A percentile compares a stretch with the other conserved stretches of the same genome.
Conservation (phyloP, 1,140 invertebrate species). For the Drosophila nigromelanica region DNA sequence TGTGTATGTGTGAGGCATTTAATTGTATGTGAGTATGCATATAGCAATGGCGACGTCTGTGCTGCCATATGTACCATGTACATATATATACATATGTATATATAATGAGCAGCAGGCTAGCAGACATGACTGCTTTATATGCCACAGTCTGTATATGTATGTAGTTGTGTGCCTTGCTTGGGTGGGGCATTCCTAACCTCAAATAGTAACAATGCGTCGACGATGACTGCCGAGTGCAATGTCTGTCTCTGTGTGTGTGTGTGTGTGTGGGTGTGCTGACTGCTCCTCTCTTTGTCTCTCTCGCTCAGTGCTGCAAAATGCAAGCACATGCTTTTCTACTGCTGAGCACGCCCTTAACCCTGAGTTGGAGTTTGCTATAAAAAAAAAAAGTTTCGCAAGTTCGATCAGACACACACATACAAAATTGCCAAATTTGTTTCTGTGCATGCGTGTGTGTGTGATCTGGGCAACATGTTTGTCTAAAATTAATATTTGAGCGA, state of each 20-base stretch:
- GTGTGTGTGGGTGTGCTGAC: slow-evolving; percentile 40
- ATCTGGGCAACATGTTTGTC: slow-evolving; percentile 62
- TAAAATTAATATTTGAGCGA: slow-evolving; percentile 82
- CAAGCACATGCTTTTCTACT: slow-evolving; percentile 68
- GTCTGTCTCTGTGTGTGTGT: slow-evolving; percentile 30
- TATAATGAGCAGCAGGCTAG: slow-evolving; percentile 60
- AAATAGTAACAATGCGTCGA: slow-evolving; percentile 64
- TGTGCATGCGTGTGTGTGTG: slow-evolving; percentile 28
- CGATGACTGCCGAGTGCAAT: slow-evolving; percentile 46
- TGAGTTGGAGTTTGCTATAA: slow-evolving; percentile 50
- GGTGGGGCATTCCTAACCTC: slow-evolving; percentile 82
- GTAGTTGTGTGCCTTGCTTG: slow-evolving; percentile 58
- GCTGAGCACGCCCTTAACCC: slow-evolving; percentile 72
- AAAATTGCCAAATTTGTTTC: slow-evolving; percentile 33
- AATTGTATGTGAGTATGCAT: slow-evolving; percentile 34
- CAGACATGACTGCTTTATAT: slow-evolving; percentile 53
- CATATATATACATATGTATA: slow-evolving; percentile 31
- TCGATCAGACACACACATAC: slow-evolving; percentile 34
- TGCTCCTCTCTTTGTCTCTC: slow-evolving; percentile 19
- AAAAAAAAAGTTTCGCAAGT: slow-evolving; percentile 29
- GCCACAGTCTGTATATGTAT: slow-evolving; percentile 23
- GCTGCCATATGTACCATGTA: slow-evolving; percentile 42
- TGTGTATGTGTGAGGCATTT: slow-evolving; percentile 36
- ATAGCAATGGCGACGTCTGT: slow-evolving; percentile 39
- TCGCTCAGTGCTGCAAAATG: slow-evolving; percentile 40